phyloP scores from a whole-genome alignment of 2,113 vertebrate species.

The Ptychochromis oligacanthus region DNA sequence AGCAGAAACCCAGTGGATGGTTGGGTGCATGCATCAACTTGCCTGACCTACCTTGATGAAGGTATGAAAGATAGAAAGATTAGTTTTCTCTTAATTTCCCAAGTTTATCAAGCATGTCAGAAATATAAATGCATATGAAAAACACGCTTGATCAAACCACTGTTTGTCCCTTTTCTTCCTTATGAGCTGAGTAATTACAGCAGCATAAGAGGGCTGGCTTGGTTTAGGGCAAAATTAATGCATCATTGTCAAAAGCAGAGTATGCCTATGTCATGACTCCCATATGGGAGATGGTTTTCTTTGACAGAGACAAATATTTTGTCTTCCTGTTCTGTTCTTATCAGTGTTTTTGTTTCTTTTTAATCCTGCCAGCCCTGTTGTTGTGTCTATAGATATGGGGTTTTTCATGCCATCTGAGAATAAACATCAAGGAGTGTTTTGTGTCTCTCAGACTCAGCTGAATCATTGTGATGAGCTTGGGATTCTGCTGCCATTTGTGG shows the following conservation, averaged over 20 bases:
- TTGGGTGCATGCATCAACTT: neutral
- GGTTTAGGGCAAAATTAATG: neutral
- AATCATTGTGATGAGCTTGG: constrained; percentile 1
- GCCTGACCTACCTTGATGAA: neutral
- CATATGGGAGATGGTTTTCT: neutral
- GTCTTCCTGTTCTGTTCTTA: neutral
- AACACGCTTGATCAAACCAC: neutral
- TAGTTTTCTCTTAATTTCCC: neutral
- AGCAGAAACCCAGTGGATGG: neutral
- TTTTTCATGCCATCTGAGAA: constrained; percentile 20
- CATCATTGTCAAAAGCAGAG: neutral
- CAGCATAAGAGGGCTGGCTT: neutral
- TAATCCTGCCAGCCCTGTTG: constrained; percentile 12
- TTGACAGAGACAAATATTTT: neutral
- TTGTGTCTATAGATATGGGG: constrained; percentile 23
- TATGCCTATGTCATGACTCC: neutral
- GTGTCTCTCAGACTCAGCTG: constrained; percentile 7
- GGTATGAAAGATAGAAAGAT: neutral
- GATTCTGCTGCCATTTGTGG: constrained; percentile 24
- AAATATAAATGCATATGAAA: neutral
- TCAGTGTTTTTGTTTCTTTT: constrained; percentile 31
- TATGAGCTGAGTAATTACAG: neutral
- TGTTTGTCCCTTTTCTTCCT: neutral
- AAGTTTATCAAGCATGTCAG: neutral
- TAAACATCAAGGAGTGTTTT: constrained; percentile 18